Evolutionary conservation across 64 coral and sea anemone genomes (phyloP), one percentile per base, ranked within the genome.

Genomic region (Stylophora pistillata): DNA sequence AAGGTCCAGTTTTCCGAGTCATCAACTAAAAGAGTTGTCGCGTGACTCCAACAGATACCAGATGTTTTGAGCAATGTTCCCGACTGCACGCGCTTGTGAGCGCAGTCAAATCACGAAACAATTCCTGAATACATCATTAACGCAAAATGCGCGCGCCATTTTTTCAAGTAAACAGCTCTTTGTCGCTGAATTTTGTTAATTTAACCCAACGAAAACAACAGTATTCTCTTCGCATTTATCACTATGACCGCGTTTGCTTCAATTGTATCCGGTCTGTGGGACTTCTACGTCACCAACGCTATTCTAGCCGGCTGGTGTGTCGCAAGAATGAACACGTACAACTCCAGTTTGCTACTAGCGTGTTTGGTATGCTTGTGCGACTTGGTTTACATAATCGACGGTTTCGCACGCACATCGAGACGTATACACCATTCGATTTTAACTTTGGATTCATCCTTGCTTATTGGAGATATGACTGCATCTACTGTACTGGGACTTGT

Each of bases 301-400:
- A 74, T 93, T 3, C 26, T 93, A 10, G 26, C 86, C 11, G 91
- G 91, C 16, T 88, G 86, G 86, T 53, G n/a, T 3, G 88, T 88
- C 20, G 62, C 86, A 30, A 88, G 69, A 23, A 30, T 63, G 20
- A 93, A 93, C 30, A 32, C 55, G 20, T 6, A 88, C 41, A 72
- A 68, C 23, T 10, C 57, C 25, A 89, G 81, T 56, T 59, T 93
- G 65, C 34, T 88, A 2, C 81, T 88, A 25, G 86, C 86, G 26
- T 77, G 85, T 86, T 1, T 89, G 25, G 91, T 93, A 3, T 93
- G 73, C 68, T 17, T 88, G 21, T 93, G 91, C 26, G 91, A 93
- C 66, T 72, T 78, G 34, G 55, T 93, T 37, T 93, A 93, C 56
- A 63, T 93, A 1, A 81, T 33, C 13, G 91, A 93, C 52, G 74